phyloP scores from a whole-genome alignment of 2,113 vertebrate genomes.

The Nicator chloris region DNA sequence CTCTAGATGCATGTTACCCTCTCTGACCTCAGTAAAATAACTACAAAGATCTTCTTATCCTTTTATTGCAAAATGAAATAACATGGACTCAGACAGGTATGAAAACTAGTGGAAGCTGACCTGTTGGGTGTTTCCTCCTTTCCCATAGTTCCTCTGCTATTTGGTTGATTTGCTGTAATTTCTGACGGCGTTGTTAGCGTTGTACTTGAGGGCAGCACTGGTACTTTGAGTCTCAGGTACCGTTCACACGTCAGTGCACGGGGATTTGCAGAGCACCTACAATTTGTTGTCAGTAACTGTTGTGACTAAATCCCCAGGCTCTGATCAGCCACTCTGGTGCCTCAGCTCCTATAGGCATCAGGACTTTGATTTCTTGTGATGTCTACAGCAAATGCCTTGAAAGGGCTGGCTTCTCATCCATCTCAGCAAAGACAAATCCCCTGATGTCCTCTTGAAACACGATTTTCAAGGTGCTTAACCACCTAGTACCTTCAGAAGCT shows the following conservation, averaged over 20 bases:
- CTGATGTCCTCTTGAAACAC: constrained; percentile 25
- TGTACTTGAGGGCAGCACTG: background rate
- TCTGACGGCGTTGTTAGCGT: background rate
- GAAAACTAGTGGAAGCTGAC: background rate
- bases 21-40: background rate
- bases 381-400: constrained; percentile 29
- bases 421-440: constrained; percentile 37
- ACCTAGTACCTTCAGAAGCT: constrained; percentile 15
- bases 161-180: background rate
- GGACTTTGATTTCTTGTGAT: constrained; percentile 47
- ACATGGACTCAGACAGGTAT: background rate
- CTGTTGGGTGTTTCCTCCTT: background rate
- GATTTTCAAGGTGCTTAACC: constrained; percentile 47
- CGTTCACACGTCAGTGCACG: accelerated
- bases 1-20: background rate
- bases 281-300: background rate
- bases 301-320: background rate
- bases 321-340: background rate
- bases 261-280: background rate
- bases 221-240: background rate
- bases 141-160: background rate
- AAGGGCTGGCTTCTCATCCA: constrained; percentile 21
- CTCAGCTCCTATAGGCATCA: background rate
- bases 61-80: constrained; percentile 11
- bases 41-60: background rate